Evolutionary conservation across 1,140 invertebrate species (phyloP), one percentile per base, ranked within the genome.

Genomic region (Bombus pyrosoma): DNA sequence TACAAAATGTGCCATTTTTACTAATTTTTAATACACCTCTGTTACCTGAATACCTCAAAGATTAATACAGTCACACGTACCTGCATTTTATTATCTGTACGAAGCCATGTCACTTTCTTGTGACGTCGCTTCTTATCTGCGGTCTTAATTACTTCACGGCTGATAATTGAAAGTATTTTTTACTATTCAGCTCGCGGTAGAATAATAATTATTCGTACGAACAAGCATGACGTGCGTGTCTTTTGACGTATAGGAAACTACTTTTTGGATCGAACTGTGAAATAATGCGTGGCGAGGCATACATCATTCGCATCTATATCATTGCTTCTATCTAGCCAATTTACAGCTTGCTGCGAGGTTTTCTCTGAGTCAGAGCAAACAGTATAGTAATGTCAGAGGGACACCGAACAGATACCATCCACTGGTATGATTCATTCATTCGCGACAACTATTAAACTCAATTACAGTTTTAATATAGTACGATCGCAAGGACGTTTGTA

Each of bases 351-450:
- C 25, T 28, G 10, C 66, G 3, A 43, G 43, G 6, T 37, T 32
- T 57, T 37, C 69, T 37, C 15, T 87, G 79, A 89, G 41, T 84
- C 68, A 87, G 28, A 25, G 32, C 68, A 47, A 37, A 28, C 69
- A 22, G 18, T 22, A 53, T 53, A 53, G 47, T 53, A 53, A 22
- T 53, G 47, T 53, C 47, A 22, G 12, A 37, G 5, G 25, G 81
- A 76, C 68, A 59, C 22, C n/a, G 78, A 87, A 32, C 64, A 80
- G 81, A 81, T 34, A 47, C 32, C 53, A 81, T 87, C 68, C 66
- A 72, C 13, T 5, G 39, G 47, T 6, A 39, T 90, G 88, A 90
- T 37, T 90, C 89, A 88, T 8, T 76, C 78, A 74, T 64, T 64
- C 57, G 71, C 75, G 53, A 47, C 39, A 32, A 76, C 53, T 37